Percentiles rank a stretch among this genome's conserved stretches.
Conservation (phyloP, 2,797 vertebrate genomes). For the Rhinatrema bivittatum region DNA sequence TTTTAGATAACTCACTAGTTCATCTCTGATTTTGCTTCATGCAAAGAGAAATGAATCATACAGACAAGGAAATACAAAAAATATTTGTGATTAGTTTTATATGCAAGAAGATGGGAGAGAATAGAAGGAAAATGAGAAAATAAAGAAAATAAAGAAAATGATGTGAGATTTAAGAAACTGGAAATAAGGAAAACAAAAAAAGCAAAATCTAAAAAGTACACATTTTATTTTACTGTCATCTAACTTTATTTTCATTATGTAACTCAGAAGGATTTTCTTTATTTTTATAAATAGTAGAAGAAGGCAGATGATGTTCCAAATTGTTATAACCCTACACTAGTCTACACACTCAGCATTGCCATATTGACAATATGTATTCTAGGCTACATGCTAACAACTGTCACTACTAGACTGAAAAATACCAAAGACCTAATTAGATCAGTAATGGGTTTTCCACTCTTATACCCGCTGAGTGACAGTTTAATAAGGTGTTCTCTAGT, state of each 20-base stretch:
- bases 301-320: neutral
- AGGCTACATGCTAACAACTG: neutral
- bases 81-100: neutral
- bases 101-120: neutral
- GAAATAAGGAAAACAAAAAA: too few species aligned
- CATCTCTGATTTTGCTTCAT: too few species aligned
- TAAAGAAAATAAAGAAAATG: neutral
- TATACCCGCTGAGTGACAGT: slow-evolving; percentile 23
- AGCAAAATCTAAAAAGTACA: too few species aligned
- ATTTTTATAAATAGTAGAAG: too few species aligned
- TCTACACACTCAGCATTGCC: neutral
- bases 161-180: neutral
- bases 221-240: too few species aligned
- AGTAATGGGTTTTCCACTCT: slow-evolving; percentile 32
- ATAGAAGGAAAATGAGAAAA: neutral
- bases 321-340: neutral
- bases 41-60: too few species aligned
- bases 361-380: neutral
- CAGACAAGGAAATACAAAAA: too few species aligned
- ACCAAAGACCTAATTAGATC: slow-evolving; percentile 36
- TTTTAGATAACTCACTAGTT: too few species aligned
- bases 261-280: too few species aligned
- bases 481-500: slow-evolving; percentile 34
- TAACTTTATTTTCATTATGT: too few species aligned
- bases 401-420: slow-evolving; percentile 17